phyloP scores from a whole-genome alignment of 2,888 invertebrate genomes.

The Limnephilus auricula region DNA sequence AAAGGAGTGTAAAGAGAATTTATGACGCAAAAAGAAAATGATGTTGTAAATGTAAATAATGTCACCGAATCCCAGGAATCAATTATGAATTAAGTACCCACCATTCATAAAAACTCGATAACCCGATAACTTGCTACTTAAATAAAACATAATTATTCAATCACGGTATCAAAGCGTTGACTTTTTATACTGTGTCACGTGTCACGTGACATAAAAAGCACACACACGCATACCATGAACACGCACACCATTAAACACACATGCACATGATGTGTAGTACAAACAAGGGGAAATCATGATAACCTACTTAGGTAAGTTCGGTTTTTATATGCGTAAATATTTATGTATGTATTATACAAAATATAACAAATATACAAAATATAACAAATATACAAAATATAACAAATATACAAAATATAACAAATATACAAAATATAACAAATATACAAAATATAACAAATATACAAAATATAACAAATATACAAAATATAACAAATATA shows the following conservation, averaged over 20 bases:
- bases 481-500: too few relatives aligned
- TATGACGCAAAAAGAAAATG: neutral
- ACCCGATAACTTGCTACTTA: neutral
- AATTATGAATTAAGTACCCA: neutral
- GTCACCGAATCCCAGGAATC: neutral
- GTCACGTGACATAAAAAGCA: neutral
- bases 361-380: too few relatives aligned
- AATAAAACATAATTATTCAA: neutral
- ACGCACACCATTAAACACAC: neutral
- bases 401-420: too few relatives aligned
- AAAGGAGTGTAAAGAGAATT: too few relatives aligned
- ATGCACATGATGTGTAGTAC: neutral
- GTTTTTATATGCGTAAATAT: neutral
- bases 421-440: too few relatives aligned
- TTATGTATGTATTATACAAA: neutral
- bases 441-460: too few relatives aligned
- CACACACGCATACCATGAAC: neutral
- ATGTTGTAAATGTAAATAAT: neutral
- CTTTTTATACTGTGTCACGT: neutral
- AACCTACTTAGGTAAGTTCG: neutral
- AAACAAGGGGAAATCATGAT: neutral
- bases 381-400: too few relatives aligned
- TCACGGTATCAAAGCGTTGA: neutral
- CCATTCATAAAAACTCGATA: neutral
- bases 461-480: too few relatives aligned